Evolutionary conservation across 2,113 vertebrate species (phyloP).

Genomic region (Pelobates fuscus): DNA sequence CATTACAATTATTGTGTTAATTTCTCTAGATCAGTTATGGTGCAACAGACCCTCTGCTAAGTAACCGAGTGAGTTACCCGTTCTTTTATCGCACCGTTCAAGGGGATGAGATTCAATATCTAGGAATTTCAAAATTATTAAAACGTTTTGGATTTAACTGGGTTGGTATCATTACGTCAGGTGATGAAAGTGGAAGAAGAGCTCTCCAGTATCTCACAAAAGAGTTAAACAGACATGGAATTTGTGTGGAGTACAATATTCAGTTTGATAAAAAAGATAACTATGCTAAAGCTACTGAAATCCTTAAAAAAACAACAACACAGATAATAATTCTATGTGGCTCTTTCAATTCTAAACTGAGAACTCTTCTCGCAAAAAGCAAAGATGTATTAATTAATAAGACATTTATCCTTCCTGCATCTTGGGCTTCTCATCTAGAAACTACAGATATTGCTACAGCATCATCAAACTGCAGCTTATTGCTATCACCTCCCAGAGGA

Average conservation of each 20-base stretch:
- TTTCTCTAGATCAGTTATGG: background rate
- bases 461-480: background rate
- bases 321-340: background rate
- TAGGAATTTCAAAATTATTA: too few relatives aligned
- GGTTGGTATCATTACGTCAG: background rate
- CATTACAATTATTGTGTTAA: background rate
- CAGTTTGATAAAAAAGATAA: background rate
- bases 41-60: background rate
- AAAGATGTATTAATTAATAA: background rate
- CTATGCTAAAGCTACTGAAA: background rate
- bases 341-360: background rate
- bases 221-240: background rate
- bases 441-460: background rate
- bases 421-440: background rate
- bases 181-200: background rate
- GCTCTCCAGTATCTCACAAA: background rate
- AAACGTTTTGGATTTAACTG: too few relatives aligned
- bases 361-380: background rate
- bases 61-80: background rate
- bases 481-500: background rate
- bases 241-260: background rate
- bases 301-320: background rate
- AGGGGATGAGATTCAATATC: too few relatives aligned
- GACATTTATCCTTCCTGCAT: background rate
- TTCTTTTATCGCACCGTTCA: background rate